Base-by-base conservation (phyloP, 2,113 vertebrate species). In the Tragelaphus buxtoni region DNA sequence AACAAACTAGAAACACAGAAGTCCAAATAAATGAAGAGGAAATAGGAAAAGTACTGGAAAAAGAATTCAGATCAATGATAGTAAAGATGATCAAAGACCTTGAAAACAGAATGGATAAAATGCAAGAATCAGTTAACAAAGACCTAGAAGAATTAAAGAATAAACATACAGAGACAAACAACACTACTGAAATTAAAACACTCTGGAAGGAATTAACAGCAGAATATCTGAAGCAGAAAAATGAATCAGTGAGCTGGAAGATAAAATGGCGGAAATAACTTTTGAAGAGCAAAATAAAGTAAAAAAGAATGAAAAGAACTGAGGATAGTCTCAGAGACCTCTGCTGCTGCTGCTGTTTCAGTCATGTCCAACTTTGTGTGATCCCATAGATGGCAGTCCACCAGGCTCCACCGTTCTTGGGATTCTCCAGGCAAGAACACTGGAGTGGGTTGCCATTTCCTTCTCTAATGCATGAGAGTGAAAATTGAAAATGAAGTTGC, bases 321-420 rank as follows among this genome's bases (percentile, higher is more conserved):
- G 17, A 69, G 4, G n/a, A 69, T 35, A 35, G 17, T 69, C 63
- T 69, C 60, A 61, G n/a, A 35, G 63, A 69, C 17, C 63, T 20
- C 61, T 63, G 61, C 56, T 26, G 56, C 22, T 58, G 56, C 56
- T 58, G 56, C 56, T 56, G 55, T 24, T 58, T 58, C 56, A 58
- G 56, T 58, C 1, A 0, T 58, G 56, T 58, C 56, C 1, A 1
- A 26, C 24, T 26, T 9, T 58, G 4, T 58, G 56, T 4, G 1
- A 58, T 24, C 56, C 24, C 56, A 58, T 26, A 26, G 24, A 58
- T 0, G 1, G 4, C 24, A 58, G 56, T 10, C 24, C 56, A 58
- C 24, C 24, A 58, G 56, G 4, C 9, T 58, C 24, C 9, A 0
- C 56, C 0, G 0, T 11, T 5, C 56, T 5, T 58, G 56, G 56